These are phyloP conservation scores for chimpanzee (Pan troglodytes) DNA, from an alignment of 2,113 vertebrate genomes.

Conservation along the genomic window DNA sequence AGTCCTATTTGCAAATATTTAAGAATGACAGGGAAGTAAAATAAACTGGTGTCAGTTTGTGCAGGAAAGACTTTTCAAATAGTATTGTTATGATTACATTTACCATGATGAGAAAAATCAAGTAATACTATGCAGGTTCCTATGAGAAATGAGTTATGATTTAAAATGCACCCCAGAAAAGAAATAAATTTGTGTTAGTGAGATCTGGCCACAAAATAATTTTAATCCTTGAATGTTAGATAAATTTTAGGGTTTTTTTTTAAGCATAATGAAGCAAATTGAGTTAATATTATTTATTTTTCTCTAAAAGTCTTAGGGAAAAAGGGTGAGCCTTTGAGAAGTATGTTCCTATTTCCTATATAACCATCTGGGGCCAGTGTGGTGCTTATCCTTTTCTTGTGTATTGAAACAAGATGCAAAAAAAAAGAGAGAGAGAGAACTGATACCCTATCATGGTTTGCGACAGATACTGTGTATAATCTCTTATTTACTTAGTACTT, in stretches of 20 bases:
- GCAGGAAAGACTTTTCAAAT: neutral
- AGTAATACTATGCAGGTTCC: neutral
- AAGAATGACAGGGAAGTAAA: neutral
- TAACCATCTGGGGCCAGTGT: neutral
- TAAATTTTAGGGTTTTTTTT: neutral
- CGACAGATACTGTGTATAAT: neutral
- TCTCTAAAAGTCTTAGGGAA: neutral
- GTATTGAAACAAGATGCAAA: neutral
- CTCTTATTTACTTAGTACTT: neutral
- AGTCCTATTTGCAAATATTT: neutral
- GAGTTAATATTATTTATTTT: neutral
- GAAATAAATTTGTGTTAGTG: neutral
- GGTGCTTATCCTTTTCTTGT: neutral
- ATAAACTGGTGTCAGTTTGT: neutral
- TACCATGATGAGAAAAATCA: neutral
- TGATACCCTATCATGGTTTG: neutral
- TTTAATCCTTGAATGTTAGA: neutral
- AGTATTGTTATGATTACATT: neutral
- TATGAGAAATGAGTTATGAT: neutral
- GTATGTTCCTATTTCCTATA: neutral
- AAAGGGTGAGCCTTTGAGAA: neutral
- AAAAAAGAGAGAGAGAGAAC: neutral
- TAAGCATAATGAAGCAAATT: neutral
- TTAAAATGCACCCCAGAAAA: neutral
- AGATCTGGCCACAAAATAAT: neutral